Conservation (phyloP, 2,888 invertebrate genomes). For the Melolontha melolontha region DNA sequence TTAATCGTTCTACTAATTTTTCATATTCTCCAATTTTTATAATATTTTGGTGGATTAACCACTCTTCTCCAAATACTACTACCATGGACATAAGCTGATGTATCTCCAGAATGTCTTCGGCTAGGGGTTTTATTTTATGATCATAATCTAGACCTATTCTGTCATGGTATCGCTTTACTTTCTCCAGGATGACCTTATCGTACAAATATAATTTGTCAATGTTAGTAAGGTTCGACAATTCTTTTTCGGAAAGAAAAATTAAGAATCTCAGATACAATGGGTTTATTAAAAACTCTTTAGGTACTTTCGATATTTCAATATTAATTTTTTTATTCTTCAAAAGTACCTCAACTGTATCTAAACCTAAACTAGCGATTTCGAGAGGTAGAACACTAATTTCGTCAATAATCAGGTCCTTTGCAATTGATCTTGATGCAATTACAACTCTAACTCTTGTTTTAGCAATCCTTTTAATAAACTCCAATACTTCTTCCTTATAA, state of each 20-base stretch:
- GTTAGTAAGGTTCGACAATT: neutral
- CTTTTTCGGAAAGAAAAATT: neutral
- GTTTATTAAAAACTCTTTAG: constrained; percentile 6
- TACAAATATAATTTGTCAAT: neutral
- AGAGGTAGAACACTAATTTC: constrained; percentile 8
- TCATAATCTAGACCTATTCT: neutral
- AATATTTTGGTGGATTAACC: neutral
- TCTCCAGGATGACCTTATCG: constrained; percentile 3
- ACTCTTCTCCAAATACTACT: constrained; percentile 7
- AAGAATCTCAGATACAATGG: constrained; percentile 12
- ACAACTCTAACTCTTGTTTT: constrained; percentile 5
- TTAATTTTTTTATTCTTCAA: neutral
- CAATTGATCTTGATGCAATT: constrained; percentile 16
- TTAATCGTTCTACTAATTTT: neutral
- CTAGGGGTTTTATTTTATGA: neutral
- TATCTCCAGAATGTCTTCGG: neutral
- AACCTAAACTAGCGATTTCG: neutral
- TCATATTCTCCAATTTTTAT: constrained; percentile 23
- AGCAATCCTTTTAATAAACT: constrained; percentile 3
- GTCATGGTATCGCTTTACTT: constrained; percentile 2
- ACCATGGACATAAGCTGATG: constrained; percentile 9
- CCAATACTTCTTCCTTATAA: constrained; percentile 12
- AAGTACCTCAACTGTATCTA: neutral
- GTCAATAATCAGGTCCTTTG: constrained; percentile 2
- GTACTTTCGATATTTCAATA: neutral